These are phyloP conservation scores for Lasioglossum pauxillum DNA, from an alignment of 2,888 invertebrate genomes.

Conservation along the genomic window DNA sequence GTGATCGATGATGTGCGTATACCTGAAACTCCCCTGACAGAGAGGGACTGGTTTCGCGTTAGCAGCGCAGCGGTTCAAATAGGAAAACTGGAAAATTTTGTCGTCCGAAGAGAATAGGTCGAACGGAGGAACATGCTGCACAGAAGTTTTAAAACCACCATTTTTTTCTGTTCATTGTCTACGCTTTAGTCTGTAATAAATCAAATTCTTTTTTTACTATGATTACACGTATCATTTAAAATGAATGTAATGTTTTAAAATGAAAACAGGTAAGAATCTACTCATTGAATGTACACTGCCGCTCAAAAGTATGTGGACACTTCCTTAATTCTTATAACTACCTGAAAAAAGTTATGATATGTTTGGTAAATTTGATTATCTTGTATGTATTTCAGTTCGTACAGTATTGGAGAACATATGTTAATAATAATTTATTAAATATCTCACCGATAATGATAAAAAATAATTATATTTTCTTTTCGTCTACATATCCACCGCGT, in stretches of 20 bases:
- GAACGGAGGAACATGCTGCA: neutral
- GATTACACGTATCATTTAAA: neutral
- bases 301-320: too few relatives aligned
- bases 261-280: neutral
- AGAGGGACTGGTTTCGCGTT: slow-evolving; percentile 9
- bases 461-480: too few relatives aligned
- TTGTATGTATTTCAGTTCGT: too few relatives aligned
- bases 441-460: too few relatives aligned
- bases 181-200: neutral
- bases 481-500: too few relatives aligned
- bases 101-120: neutral
- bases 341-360: too few relatives aligned
- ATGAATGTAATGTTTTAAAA: too few relatives aligned
- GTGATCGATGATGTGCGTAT: slow-evolving; percentile 60
- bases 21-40: slow-evolving; percentile 2
- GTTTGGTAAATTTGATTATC: too few relatives aligned
- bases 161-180: neutral
- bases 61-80: neutral
- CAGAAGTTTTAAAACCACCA: neutral
- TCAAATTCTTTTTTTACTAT: neutral
- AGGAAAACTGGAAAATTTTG: neutral
- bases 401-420: too few relatives aligned
- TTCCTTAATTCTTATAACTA: too few relatives aligned
- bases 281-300: too few relatives aligned
- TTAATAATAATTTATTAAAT: too few relatives aligned